These are phyloP conservation scores for Ochotona princeps DNA, from an alignment of 2,113 vertebrate species.

Conservation along the genomic window DNA sequence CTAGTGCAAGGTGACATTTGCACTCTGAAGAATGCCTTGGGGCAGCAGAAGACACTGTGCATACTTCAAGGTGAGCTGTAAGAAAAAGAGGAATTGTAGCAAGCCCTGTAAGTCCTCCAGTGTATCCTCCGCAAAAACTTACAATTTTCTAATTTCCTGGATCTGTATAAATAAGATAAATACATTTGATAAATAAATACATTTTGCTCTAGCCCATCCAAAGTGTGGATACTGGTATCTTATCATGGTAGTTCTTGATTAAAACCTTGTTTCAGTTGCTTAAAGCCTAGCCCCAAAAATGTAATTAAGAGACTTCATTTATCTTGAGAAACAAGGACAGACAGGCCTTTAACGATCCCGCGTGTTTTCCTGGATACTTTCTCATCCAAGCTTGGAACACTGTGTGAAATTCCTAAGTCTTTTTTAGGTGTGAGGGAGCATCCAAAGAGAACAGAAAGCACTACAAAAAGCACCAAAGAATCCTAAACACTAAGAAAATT, in stretches of 20 bases:
- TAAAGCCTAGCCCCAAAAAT: conserved; percentile 1
- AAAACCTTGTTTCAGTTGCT: conserved; percentile 12
- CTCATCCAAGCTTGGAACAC: background rate
- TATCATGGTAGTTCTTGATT: background rate
- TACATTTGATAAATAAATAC: background rate
- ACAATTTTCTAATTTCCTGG: background rate
- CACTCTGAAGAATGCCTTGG: background rate
- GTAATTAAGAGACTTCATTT: background rate
- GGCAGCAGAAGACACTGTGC: background rate
- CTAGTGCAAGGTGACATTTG: background rate
- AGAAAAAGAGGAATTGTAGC: background rate
- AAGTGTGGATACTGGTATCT: background rate
- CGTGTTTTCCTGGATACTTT: conserved; percentile 20
- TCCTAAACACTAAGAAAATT: background rate
- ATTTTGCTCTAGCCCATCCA: background rate
- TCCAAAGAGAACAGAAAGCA: background rate
- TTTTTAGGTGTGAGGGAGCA: background rate
- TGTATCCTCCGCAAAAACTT: background rate
- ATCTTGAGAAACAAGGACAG: background rate
- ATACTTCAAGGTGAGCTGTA: background rate
- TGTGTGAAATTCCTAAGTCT: conserved; percentile 19
- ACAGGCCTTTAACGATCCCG: background rate
- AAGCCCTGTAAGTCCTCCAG: no score
- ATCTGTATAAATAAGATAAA: background rate
- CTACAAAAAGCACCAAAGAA: background rate